Conservation (phyloP, 2,888 invertebrate genomes). For the Tolmerus cingulatus region DNA sequence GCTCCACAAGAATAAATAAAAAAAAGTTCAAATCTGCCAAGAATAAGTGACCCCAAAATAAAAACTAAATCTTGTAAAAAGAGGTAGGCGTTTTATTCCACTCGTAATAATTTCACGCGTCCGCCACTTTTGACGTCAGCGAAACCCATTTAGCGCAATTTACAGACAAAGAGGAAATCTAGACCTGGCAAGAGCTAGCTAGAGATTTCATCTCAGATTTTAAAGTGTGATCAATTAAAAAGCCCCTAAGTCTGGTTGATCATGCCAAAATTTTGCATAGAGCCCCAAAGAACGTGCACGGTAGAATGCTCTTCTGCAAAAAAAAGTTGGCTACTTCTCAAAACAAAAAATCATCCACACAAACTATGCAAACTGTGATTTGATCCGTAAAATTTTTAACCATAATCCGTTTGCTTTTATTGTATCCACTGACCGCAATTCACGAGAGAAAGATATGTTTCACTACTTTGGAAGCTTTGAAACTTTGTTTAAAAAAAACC, state of each 20-base stretch:
- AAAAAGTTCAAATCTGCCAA: background rate
- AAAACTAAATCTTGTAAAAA: background rate
- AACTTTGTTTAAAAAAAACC: too few relatives aligned
- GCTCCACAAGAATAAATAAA: background rate
- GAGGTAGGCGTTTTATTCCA: background rate
- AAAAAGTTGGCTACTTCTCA: background rate
- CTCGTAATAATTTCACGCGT: background rate
- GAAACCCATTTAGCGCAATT: background rate
- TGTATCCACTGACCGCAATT: background rate
- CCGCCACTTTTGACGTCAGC: background rate
- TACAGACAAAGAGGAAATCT: background rate
- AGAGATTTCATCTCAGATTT: background rate
- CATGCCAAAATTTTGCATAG: background rate
- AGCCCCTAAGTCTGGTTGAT: background rate
- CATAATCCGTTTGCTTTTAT: background rate
- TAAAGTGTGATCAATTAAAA: background rate
- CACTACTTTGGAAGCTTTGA: background rate
- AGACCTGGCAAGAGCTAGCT: background rate
- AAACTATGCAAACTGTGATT: background rate
- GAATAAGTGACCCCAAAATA: background rate
- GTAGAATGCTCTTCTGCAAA: background rate
- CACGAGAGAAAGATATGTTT: background rate
- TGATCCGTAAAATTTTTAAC: background rate
- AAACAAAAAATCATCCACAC: background rate
- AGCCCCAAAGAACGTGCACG: background rate